phyloP scores from a whole-genome alignment of 2,797 vertebrate species.

The Chanos chanos region DNA sequence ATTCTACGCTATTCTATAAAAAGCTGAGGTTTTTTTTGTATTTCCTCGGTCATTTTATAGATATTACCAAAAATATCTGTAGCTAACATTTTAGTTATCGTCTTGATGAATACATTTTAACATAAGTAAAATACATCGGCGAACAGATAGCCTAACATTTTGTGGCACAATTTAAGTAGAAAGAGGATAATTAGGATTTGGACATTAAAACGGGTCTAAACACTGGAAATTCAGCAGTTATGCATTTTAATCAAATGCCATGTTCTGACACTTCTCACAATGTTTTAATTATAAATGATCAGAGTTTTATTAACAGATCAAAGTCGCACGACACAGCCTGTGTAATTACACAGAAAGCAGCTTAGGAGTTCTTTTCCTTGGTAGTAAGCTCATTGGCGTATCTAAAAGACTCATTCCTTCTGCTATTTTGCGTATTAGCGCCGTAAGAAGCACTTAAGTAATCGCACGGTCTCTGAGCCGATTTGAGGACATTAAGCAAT shows the following conservation, averaged over 20 bases:
- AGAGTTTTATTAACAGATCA: constrained; percentile 66
- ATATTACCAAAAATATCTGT: constrained; percentile 17
- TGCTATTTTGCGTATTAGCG: constrained; percentile 62
- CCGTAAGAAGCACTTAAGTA: constrained; percentile 70
- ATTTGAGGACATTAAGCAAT: constrained; percentile 58
- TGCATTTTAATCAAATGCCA: too few species aligned
- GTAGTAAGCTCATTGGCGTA: constrained; percentile 69
- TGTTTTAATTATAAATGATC: constrained; percentile 31
- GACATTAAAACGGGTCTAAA: too few species aligned
- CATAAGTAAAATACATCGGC: too few species aligned
- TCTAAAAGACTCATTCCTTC: constrained; percentile 65
- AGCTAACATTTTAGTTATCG: not conserved
- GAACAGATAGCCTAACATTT: too few species aligned
- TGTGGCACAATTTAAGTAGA: too few species aligned
- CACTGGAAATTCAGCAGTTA: too few species aligned
- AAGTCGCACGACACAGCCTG: constrained; percentile 60
- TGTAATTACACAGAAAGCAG: constrained; percentile 79
- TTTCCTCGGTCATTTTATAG: not conserved
- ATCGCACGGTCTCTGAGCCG: constrained; percentile 64
- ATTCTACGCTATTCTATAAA: not conserved
- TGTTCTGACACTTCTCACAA: too few species aligned
- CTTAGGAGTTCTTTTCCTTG: constrained; percentile 67
- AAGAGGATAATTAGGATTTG: too few species aligned
- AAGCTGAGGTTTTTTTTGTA: not conserved
- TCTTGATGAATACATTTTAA: too few species aligned